A percentile compares a stretch with the other conserved stretches of the same genome.
These are phyloP conservation scores for Myopa tessellatipennis DNA, from an alignment of 2,888 invertebrate species.

Conservation along the genomic window DNA sequence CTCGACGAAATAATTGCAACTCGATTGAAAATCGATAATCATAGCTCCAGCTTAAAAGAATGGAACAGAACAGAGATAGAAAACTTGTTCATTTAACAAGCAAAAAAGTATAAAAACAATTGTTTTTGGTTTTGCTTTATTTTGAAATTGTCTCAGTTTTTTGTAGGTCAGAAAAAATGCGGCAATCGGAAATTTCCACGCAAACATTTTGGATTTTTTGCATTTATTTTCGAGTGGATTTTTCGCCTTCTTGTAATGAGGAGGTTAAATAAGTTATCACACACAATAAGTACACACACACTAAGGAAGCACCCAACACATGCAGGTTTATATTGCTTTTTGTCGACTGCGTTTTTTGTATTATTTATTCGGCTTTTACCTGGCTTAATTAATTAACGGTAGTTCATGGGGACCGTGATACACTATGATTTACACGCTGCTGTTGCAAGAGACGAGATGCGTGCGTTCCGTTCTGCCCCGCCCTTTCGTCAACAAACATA, in stretches of 20 bases:
- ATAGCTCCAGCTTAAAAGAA: not conserved
- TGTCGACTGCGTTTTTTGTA: no score
- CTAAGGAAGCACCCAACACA: not conserved
- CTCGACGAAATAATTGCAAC: no score
- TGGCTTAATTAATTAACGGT: no score
- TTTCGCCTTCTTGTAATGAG: not conserved
- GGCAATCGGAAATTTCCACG: constrained; percentile 2
- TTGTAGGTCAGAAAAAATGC: constrained; percentile 7
- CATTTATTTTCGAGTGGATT: not conserved
- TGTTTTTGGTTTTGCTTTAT: not conserved
- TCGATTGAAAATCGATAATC: no score
- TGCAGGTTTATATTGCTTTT: no score
- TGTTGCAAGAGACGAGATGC: no score
- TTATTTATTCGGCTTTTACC: no score
- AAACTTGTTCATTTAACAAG: not conserved
- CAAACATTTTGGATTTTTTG: not conserved
- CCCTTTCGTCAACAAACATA: not conserved
- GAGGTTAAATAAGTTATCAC: not conserved
- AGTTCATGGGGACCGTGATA: no score
- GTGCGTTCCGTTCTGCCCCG: no score
- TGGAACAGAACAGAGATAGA: not conserved
- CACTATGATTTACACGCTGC: no score
- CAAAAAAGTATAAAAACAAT: not conserved
- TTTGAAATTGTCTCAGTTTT: not conserved
- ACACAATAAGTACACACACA: not conserved